Percentiles rank a stretch among this genome's conserved stretches.
These are phyloP conservation scores for rabbit (Oryctolagus cuniculus) DNA, from an alignment of 2,113 vertebrate species.

Conservation along the genomic window DNA sequence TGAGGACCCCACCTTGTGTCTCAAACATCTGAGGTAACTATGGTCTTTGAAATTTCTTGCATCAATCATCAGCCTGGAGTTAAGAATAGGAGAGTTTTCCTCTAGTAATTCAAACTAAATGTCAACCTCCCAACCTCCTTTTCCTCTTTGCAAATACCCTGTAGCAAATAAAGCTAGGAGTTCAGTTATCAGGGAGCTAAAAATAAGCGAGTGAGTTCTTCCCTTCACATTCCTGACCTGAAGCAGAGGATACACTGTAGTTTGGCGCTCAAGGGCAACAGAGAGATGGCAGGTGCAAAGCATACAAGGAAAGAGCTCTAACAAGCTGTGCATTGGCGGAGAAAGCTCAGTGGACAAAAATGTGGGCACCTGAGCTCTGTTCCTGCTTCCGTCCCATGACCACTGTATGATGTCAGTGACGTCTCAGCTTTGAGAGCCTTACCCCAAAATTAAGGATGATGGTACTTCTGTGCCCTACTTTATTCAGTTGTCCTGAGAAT, in stretches of 20 bases:
- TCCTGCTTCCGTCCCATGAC: not conserved
- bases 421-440: not conserved
- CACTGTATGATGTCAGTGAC: not conserved
- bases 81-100: conserved; percentile 7
- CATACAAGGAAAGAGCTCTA: not conserved
- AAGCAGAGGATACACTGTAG: not conserved
- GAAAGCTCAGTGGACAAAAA: not conserved
- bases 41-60: not conserved
- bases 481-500: not conserved
- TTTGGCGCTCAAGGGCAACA: not conserved
- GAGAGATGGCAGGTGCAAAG: not conserved
- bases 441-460: not conserved
- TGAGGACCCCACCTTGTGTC: not conserved
- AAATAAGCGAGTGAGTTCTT: conserved; percentile 30
- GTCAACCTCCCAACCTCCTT: not conserved
- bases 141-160: not conserved
- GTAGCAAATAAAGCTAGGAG: not conserved
- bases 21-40: conserved; percentile 19
- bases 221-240: not conserved
- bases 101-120: conserved; percentile 52
- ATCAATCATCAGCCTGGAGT: not conserved
- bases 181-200: not conserved
- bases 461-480: not conserved
- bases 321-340: not conserved
- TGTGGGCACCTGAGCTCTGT: not conserved